Percentiles rank a stretch among this genome's conserved stretches.
These are phyloP conservation scores for Nesidiocoris tenuis DNA, from an alignment of 2,888 invertebrate species.

Conservation along the genomic window DNA sequence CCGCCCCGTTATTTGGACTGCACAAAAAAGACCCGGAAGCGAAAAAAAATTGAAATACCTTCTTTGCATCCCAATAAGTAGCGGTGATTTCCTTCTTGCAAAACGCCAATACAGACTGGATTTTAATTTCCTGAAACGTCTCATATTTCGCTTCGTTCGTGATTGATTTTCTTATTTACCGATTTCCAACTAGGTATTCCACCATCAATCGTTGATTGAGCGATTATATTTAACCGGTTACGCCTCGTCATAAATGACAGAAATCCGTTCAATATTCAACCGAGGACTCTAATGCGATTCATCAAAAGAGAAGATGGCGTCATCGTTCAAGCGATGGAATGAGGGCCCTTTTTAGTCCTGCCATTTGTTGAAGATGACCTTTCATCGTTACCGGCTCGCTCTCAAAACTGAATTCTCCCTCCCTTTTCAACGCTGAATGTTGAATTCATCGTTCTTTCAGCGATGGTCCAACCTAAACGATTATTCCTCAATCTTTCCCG, in stretches of 20 bases:
- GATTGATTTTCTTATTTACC: too few relatives aligned
- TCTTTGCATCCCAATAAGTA: too few relatives aligned
- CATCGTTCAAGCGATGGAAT: background rate
- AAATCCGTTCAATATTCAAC: background rate
- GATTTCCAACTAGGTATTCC: too few relatives aligned
- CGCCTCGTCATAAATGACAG: background rate
- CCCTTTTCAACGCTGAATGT: background rate
- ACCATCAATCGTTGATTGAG: too few relatives aligned
- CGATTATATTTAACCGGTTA: too few relatives aligned
- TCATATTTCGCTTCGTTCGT: too few relatives aligned
- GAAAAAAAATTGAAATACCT: too few relatives aligned
- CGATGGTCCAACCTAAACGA: background rate
- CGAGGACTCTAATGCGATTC: background rate
- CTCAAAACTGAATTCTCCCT: background rate
- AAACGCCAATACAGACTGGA: too few relatives aligned
- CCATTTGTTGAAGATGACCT: background rate
- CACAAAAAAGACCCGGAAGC: too few relatives aligned
- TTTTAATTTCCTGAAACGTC: too few relatives aligned
- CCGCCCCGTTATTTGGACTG: too few relatives aligned
- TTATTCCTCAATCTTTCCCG: background rate
- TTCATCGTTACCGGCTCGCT: background rate
- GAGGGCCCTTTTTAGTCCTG: background rate
- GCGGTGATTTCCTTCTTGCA: too few relatives aligned
- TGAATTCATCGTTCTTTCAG: background rate
- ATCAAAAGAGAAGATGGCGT: background rate